Evolutionary conservation across 2,888 invertebrate genomes (phyloP).

Genomic region (Sminthurinus aureus): DNA sequence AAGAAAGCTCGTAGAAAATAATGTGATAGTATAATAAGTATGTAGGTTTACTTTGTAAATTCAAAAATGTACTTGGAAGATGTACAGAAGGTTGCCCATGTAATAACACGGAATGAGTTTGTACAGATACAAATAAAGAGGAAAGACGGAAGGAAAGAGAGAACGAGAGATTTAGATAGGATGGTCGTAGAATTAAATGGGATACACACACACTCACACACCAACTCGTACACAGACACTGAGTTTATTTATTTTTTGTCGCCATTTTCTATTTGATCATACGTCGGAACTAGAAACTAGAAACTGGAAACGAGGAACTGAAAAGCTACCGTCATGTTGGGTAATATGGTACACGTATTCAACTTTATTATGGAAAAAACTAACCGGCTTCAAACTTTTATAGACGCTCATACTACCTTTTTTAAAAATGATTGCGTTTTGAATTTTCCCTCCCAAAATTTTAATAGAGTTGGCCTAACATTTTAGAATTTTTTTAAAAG

Average conservation of each 20-base stretch:
- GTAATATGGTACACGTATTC: too few relatives aligned
- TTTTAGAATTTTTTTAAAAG: too few relatives aligned
- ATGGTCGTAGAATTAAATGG: not conserved
- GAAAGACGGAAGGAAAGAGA: not conserved
- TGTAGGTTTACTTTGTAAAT: not conserved
- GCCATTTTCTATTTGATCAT: slow-evolving; percentile 38
- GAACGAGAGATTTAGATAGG: not conserved
- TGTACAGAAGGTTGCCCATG: not conserved
- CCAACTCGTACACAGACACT: not conserved
- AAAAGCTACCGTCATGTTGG: too few relatives aligned
- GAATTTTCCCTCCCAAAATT: too few relatives aligned
- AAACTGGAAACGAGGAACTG: not conserved
- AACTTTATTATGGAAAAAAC: too few relatives aligned
- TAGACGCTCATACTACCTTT: too few relatives aligned
- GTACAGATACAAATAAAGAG: not conserved
- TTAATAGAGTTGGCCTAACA: too few relatives aligned
- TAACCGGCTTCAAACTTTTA: too few relatives aligned
- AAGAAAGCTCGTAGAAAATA: too few relatives aligned
- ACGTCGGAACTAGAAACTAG: not conserved
- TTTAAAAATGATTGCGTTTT: too few relatives aligned
- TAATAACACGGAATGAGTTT: not conserved
- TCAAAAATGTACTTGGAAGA: not conserved
- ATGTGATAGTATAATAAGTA: too few relatives aligned
- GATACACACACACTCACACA: slow-evolving; percentile 3
- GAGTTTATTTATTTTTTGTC: slow-evolving; percentile 36